A percentile compares a stretch with the other conserved stretches of the same genome.
Evolutionary conservation across 2,113 vertebrate species (phyloP).

Genomic region (Micromys minutus): DNA sequence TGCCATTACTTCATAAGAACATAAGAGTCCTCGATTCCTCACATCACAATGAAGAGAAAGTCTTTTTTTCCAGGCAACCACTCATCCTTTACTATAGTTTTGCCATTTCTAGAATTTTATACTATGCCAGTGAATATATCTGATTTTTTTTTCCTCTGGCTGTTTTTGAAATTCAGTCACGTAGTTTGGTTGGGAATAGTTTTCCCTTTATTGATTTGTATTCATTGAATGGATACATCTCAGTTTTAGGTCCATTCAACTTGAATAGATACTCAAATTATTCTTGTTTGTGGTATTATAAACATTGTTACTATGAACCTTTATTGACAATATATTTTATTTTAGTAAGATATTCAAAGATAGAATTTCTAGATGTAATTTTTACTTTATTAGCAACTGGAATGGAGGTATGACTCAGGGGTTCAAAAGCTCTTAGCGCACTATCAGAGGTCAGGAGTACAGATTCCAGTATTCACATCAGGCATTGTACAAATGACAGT

Average conservation of each 20-base stretch:
- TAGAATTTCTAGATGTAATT: slow-evolving; percentile 1
- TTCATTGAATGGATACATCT: background rate
- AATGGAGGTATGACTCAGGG: background rate
- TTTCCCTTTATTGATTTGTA: background rate
- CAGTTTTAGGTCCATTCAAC: background rate
- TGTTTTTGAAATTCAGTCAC: slow-evolving; percentile 13
- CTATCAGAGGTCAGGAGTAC: background rate
- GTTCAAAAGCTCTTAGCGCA: background rate
- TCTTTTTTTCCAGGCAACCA: background rate
- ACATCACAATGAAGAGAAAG: slow-evolving; percentile 11
- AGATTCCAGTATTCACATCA: background rate
- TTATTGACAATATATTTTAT: background rate
- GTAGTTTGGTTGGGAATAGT: background rate
- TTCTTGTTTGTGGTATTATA: background rate
- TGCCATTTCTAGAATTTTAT: slow-evolving; percentile 3
- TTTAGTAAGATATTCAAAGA: background rate
- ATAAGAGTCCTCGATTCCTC: no score
- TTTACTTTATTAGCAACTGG: background rate
- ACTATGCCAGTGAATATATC: background rate
- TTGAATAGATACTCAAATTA: background rate
- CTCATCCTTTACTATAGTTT: background rate
- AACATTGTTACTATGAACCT: background rate
- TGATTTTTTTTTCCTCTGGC: slow-evolving; percentile 31
- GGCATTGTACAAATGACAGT: background rate
- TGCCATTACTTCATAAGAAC: background rate